These are phyloP conservation scores for Eulacestoma nigropectus DNA, from an alignment of 2,113 vertebrate species.

Conservation along the genomic window DNA sequence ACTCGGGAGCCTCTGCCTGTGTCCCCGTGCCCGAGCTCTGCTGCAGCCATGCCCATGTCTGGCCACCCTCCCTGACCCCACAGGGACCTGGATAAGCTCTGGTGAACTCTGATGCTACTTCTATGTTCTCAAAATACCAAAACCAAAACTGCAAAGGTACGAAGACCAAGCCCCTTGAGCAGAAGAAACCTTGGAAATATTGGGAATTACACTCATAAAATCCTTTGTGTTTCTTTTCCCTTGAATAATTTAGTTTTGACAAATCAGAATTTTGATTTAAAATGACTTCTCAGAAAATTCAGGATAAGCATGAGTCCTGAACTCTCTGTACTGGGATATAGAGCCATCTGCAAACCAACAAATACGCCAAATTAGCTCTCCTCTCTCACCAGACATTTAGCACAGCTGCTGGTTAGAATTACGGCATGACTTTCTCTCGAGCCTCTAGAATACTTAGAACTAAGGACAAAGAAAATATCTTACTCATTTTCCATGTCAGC, in stretches of 20 bases:
- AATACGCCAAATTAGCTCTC: background rate
- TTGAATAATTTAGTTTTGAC: background rate
- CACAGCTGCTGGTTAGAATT: background rate
- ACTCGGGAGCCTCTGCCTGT: background rate
- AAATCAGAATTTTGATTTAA: background rate
- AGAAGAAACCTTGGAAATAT: background rate
- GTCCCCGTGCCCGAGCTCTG: background rate
- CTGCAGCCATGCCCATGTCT: background rate
- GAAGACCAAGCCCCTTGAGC: background rate
- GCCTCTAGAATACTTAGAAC: background rate
- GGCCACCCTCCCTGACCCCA: background rate
- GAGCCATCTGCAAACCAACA: background rate
- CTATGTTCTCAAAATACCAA: background rate
- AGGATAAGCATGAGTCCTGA: background rate
- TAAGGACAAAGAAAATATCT: background rate
- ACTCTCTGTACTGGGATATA: background rate
- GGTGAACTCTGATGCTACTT: background rate
- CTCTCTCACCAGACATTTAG: background rate
- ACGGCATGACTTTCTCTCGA: background rate
- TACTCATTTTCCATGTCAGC: background rate
- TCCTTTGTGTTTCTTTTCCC: background rate
- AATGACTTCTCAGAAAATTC: background rate
- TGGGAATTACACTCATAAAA: background rate
- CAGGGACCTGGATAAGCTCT: background rate
- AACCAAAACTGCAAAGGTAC: background rate